Conservation (phyloP, 2,888 invertebrate genomes). For the Phorcus lineatus region DNA sequence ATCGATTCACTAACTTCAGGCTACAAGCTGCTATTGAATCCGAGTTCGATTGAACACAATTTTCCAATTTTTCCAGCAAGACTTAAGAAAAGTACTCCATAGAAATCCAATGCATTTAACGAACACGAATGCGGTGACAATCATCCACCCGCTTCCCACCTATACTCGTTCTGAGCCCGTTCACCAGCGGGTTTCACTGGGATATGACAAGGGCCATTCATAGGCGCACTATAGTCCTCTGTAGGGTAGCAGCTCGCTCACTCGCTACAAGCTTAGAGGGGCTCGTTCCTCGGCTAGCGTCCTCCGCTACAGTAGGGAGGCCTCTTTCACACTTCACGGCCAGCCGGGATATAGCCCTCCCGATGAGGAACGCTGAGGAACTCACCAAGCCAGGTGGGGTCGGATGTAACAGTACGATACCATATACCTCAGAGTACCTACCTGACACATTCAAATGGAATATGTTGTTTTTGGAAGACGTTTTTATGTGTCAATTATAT, state of each 20-base stretch:
- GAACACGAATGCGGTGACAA: not conserved
- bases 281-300: not conserved
- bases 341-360: not conserved
- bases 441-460: too few species aligned
- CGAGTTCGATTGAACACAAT: slow-evolving; percentile 9
- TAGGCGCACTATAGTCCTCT: not conserved
- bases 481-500: too few species aligned
- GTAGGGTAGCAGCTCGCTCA: not conserved
- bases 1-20: slow-evolving; percentile 10
- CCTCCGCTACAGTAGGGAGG: not conserved
- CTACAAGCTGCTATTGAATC: slow-evolving; percentile 1
- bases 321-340: slow-evolving; percentile 11
- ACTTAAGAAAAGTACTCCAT: not conserved
- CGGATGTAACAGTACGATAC: too few species aligned
- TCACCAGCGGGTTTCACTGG: not conserved
- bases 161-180: not conserved
- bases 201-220: not conserved
- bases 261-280: too few species aligned
- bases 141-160: slow-evolving; percentile 16
- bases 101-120: slow-evolving; percentile 5
- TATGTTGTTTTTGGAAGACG: too few species aligned
- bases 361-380: not conserved
- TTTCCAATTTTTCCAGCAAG: slow-evolving; percentile 19
- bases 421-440: too few species aligned
- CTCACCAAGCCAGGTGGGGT: not conserved